Evolutionary conservation across 2,797 vertebrate genomes (phyloP), one percentile per base, ranked within the genome.

Genomic region (Salarias fasciatus): DNA sequence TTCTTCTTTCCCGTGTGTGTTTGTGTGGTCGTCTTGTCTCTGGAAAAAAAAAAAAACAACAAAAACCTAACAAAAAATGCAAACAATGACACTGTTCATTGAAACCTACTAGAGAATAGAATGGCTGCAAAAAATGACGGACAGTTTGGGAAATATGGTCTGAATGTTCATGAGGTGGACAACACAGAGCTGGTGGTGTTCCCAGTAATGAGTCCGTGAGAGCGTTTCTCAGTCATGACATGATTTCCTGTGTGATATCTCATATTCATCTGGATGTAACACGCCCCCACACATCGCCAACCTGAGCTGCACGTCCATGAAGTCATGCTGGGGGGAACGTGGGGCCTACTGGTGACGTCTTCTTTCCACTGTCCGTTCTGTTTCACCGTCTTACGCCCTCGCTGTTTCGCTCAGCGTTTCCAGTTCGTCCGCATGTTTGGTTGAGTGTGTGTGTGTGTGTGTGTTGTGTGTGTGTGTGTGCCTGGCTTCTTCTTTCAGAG

Each of bases 51-150:
- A 61, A 24, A 12, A 50, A 70, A 38, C 84, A 82, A 70, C 42
- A 85, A 83, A 82, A 88, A 76, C 10, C 15, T 56, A 79, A 83
- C 75, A 88, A 83, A 80, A 88, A 62, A 45, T 60, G 10, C 65
- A 82, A 86, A 77, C 62, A 80, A 83, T 72, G 67, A 80, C 72
- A 76, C 61, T 77, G 73, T 87, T 86, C 63, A 80, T 88, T 89
- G 83, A 82, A 89, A 84, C 18, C 77, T 87, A 75, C 83, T 74
- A 82, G 73, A 85, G 65, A 90, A 83, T 83, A 86, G 83, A 80
- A 82, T 54, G 73, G 77, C 81, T 83, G 83, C 79, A 76, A 71
- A 80, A 80, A 75, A 35, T 24, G 2, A 24, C 24, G 18, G 18
- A 24, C 31, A 46, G 10, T 46, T 31, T 11, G 9, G 8, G 12